Evolutionary conservation across 2,113 vertebrate species (phyloP).

Genomic region (Chelonoidis abingdonii): DNA sequence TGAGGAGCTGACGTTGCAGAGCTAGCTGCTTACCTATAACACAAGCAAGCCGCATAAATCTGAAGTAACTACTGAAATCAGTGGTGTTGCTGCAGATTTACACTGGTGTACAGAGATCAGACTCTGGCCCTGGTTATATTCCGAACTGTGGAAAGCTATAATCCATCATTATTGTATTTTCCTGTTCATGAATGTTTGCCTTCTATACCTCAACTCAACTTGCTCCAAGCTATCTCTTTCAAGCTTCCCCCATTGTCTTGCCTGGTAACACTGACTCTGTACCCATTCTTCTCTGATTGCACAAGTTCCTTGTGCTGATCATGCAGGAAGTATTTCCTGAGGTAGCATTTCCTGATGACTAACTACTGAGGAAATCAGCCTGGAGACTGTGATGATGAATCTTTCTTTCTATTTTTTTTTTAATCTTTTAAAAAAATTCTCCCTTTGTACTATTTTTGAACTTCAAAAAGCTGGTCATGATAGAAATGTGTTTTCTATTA

Average conservation of each 20-base stretch:
- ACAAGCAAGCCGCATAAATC: not conserved
- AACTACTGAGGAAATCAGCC: constrained; percentile 54
- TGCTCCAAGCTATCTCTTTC: not conserved
- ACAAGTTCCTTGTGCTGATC: constrained; percentile 44
- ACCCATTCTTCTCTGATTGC: fast-evolving
- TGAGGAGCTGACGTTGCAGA: not conserved
- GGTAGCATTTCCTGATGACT: constrained; percentile 57
- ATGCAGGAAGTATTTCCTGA: constrained; percentile 57
- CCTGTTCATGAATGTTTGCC: not conserved
- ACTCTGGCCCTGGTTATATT: not conserved
- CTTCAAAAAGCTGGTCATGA: not conserved
- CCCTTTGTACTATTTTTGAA: not conserved
- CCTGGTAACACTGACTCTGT: not conserved
- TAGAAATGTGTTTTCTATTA: not conserved
- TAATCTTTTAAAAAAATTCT: not conserved
- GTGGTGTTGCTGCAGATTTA: not conserved
- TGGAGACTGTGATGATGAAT: constrained; percentile 42
- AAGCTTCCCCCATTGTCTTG: not conserved
- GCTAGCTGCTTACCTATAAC: not conserved
- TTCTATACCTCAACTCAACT: not conserved
- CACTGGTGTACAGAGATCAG: not conserved
- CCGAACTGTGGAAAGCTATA: not conserved
- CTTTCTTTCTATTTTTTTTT: not conserved
- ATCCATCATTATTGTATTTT: not conserved
- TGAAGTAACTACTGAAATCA: not conserved